phyloP scores from a whole-genome alignment of 2,888 invertebrate genomes.

The Noctua comes region DNA sequence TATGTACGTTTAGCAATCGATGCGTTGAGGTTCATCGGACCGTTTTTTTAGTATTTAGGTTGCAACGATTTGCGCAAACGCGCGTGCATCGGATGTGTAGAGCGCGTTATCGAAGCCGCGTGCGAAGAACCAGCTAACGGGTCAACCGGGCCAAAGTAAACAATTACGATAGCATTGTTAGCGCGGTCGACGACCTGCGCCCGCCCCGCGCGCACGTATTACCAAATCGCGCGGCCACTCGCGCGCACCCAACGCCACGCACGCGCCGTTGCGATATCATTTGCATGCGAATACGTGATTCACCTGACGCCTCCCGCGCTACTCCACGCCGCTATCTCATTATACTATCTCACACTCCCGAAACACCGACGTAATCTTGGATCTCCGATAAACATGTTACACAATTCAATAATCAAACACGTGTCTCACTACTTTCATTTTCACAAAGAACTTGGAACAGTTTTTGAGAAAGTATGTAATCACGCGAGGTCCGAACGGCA shows the following conservation, averaged over 20 bases:
- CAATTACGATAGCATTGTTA: slow-evolving; percentile 86
- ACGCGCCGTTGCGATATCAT: slow-evolving; percentile 65
- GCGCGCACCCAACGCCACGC: slow-evolving; percentile 62
- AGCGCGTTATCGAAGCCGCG: slow-evolving; percentile 65
- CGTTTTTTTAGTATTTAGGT: slow-evolving; percentile 79
- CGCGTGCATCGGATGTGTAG: slow-evolving; percentile 73
- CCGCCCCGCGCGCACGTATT: slow-evolving; percentile 67
- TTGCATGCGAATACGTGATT: slow-evolving; percentile 74
- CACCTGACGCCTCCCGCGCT: slow-evolving; percentile 62
- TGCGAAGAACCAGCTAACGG: slow-evolving; percentile 75
- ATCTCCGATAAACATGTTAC: slow-evolving; percentile 59
- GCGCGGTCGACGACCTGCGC: slow-evolving; percentile 77
- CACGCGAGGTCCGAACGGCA: slow-evolving; percentile 61
- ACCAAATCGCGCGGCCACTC: slow-evolving; percentile 73
- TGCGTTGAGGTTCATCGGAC: slow-evolving; percentile 69
- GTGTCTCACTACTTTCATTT: slow-evolving; percentile 63
- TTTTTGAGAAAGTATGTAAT: slow-evolving; percentile 66
- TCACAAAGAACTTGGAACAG: slow-evolving; percentile 51
- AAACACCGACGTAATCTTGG: slow-evolving; percentile 42
- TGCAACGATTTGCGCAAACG: slow-evolving; percentile 80
- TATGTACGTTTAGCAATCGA: slow-evolving; percentile 59
- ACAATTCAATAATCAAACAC: slow-evolving; percentile 61
- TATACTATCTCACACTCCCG: slow-evolving; percentile 42
- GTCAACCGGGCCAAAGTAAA: slow-evolving; percentile 83
- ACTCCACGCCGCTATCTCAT: slow-evolving; percentile 40